Evolutionary conservation across 2,888 invertebrate genomes (phyloP).

Genomic region (Pyrrhia umbra): DNA sequence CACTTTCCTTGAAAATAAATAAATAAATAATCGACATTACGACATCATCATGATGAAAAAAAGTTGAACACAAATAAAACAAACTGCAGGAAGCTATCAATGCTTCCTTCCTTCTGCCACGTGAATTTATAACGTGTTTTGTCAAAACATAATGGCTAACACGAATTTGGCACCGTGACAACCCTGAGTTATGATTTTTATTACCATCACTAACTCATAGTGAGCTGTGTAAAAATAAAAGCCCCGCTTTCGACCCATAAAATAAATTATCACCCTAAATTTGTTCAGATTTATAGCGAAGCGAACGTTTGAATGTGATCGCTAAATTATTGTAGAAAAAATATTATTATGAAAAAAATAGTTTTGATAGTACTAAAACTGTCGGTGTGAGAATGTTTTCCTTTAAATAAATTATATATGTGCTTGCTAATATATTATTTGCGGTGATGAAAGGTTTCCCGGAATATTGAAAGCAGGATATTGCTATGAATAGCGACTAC

Average conservation of each 20-base stretch:
- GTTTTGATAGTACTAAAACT: conserved; percentile 55
- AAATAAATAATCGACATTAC: conserved; percentile 8
- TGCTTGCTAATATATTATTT: conserved; percentile 50
- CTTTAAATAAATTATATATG: conserved; percentile 61
- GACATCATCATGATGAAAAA: conserved; percentile 36
- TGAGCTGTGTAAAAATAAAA: conserved; percentile 55
- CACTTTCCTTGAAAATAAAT: no score
- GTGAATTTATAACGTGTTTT: conserved; percentile 63
- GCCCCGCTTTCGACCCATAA: conserved; percentile 55
- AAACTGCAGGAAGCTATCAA: conserved; percentile 60
- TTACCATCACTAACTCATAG: conserved; percentile 51
- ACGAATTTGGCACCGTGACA: conserved; percentile 62
- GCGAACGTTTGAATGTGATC: conserved; percentile 61
- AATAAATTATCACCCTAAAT: conserved; percentile 65
- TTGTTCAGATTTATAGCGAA: conserved; percentile 61
- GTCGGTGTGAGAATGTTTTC: conserved; percentile 58
- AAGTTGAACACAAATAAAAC: conserved; percentile 43
- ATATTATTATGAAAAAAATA: conserved; percentile 50
- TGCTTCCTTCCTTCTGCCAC: conserved; percentile 58
- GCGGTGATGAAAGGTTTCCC: conserved; percentile 48
- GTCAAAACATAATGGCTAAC: conserved; percentile 61
- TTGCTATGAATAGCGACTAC: conserved; percentile 8
- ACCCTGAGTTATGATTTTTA: conserved; percentile 60
- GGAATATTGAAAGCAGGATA: conserved; percentile 9
- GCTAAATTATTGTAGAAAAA: conserved; percentile 63